A percentile compares a stretch with the other conserved stretches of the same genome.
phyloP scores from a whole-genome alignment of 2,888 invertebrate species.

The Drosophila austrosaltans region DNA sequence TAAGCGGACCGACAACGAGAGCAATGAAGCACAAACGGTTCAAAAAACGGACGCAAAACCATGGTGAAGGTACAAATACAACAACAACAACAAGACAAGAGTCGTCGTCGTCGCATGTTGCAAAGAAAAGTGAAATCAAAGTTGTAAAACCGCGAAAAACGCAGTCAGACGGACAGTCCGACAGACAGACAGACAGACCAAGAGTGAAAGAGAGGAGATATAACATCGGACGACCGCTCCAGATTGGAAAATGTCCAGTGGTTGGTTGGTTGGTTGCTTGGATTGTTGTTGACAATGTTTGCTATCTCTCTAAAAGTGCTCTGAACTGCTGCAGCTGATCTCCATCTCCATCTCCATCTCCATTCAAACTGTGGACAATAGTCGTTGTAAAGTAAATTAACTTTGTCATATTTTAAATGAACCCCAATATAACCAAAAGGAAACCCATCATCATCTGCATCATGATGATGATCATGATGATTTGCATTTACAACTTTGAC shows the following conservation, averaged over 20 bases:
- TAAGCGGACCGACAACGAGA: constrained; percentile 66
- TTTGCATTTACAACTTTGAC: constrained; percentile 16
- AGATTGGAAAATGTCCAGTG: constrained; percentile 51
- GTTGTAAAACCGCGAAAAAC: constrained; percentile 79
- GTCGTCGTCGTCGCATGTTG: constrained; percentile 66
- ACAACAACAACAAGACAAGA: constrained; percentile 26
- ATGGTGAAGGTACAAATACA: constrained; percentile 68
- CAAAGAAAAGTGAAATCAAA: constrained; percentile 79
- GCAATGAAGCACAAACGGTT: constrained; percentile 70
- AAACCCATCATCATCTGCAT: constrained; percentile 37
- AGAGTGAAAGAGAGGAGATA: constrained; percentile 46
- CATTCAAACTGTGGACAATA: constrained; percentile 21
- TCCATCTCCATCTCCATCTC: not conserved
- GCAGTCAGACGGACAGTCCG: constrained; percentile 71
- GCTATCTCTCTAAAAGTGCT: constrained; percentile 20
- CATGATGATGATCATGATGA: not conserved
- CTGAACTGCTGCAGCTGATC: constrained; percentile 16
- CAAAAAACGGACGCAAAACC: constrained; percentile 63
- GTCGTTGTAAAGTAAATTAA: constrained; percentile 50
- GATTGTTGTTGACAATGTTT: constrained; percentile 46
- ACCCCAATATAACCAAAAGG: constrained; percentile 39
- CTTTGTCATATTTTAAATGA: constrained; percentile 61
- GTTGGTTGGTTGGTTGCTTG: constrained; percentile 6
- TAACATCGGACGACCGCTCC: constrained; percentile 58
- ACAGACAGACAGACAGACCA: constrained; percentile 52